A percentile compares a stretch with the other conserved stretches of the same genome.
phyloP scores from a whole-genome alignment of 2,888 invertebrate genomes.

The Margaritifera margaritifera region DNA sequence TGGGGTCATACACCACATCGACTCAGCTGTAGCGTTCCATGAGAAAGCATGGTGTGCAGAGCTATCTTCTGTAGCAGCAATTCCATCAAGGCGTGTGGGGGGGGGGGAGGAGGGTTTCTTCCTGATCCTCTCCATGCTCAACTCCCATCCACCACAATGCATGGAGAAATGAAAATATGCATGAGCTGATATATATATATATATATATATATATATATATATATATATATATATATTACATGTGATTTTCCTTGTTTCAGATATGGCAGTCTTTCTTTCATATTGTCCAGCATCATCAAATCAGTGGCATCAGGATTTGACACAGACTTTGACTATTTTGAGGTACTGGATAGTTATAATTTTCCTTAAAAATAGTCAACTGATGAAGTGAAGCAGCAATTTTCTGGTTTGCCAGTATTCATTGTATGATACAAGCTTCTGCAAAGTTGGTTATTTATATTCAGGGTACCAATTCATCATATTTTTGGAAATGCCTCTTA shows the following conservation, averaged over 20 bases:
- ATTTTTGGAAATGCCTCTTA: background rate
- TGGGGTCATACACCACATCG: too few relatives aligned
- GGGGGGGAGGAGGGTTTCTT: too few relatives aligned
- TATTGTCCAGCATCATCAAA: slow-evolving; percentile 57
- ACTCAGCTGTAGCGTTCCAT: too few relatives aligned
- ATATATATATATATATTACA: background rate
- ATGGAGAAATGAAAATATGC: background rate
- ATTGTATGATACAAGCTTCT: background rate
- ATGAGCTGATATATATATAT: background rate
- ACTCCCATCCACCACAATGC: too few relatives aligned
- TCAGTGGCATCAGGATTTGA: slow-evolving; percentile 59
- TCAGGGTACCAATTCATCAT: background rate
- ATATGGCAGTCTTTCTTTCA: slow-evolving; percentile 58
- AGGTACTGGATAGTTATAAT: slow-evolving; percentile 41
- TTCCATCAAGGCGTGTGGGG: too few relatives aligned
- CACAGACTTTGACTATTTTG: slow-evolving; percentile 68
- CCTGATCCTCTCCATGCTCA: too few relatives aligned
- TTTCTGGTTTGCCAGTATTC: background rate
- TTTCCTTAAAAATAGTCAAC: too few relatives aligned
- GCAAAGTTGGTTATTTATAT: background rate
- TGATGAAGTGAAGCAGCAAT: too few relatives aligned
- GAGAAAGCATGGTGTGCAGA: too few relatives aligned
- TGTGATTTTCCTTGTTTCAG: slow-evolving; percentile 29
- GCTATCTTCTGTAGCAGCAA: too few relatives aligned
- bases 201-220: background rate